These are phyloP conservation scores for Cheilosia vulpina DNA, from an alignment of 2,888 invertebrate genomes.

Conservation along the genomic window DNA sequence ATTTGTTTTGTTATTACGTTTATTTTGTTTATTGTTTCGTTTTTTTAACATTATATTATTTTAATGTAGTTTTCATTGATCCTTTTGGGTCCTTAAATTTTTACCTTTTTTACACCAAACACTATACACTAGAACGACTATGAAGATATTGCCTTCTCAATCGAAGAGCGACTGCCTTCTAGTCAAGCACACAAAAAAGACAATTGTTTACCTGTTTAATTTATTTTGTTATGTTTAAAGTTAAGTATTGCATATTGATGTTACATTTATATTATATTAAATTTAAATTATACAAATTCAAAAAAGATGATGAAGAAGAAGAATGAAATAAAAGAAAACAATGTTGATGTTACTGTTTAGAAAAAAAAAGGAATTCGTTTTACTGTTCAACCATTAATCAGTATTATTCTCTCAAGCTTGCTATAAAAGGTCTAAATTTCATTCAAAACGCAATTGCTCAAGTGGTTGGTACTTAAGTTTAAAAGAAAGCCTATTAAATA, in stretches of 20 bases:
- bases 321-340: slow-evolving; percentile 30
- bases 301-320: not conserved
- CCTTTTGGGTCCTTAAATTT: slow-evolving; percentile 69
- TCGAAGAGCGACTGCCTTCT: slow-evolving; percentile 34
- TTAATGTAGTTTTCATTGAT: slow-evolving; percentile 62
- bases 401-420: too few relatives aligned
- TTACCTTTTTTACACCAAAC: slow-evolving; percentile 71
- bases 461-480: too few relatives aligned
- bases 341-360: slow-evolving; percentile 28
- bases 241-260: slow-evolving; percentile 69
- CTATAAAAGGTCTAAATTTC: too few relatives aligned
- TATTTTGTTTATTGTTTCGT: slow-evolving; percentile 36
- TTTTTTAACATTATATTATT: slow-evolving; percentile 26
- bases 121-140: slow-evolving; percentile 70
- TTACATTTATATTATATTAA: slow-evolving; percentile 66
- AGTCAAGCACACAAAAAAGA: slow-evolving; percentile 77
- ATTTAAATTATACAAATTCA: slow-evolving; percentile 35
- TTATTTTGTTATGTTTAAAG: slow-evolving; percentile 74
- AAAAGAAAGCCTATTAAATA: too few relatives aligned
- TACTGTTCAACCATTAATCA: not conserved
- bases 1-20: slow-evolving; percentile 30
- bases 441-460: too few relatives aligned
- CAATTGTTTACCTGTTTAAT: slow-evolving; percentile 77
- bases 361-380: not conserved
- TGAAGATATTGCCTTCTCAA: slow-evolving; percentile 10